Evolutionary conservation across 2,888 invertebrate genomes (phyloP).

Genomic region (Brachycybe producta): DNA sequence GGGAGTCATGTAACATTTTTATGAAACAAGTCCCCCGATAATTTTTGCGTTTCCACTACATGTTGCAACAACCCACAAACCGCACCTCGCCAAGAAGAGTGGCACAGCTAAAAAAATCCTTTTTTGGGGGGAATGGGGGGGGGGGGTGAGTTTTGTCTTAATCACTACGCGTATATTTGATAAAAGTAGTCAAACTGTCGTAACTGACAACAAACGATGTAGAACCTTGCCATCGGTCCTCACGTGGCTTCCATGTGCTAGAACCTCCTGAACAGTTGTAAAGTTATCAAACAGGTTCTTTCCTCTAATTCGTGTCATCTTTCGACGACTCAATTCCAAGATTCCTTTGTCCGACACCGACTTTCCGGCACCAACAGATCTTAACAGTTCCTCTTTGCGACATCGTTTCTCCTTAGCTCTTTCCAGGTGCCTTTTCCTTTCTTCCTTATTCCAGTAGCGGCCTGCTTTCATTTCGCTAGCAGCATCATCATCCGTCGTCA

Average conservation of each 20-base stretch:
- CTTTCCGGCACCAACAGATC: no score
- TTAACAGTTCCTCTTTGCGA: slow-evolving; percentile 14
- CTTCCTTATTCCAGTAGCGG: slow-evolving; percentile 62
- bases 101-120: no score
- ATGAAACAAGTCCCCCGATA: no score
- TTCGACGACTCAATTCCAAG: slow-evolving; percentile 12
- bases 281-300: slow-evolving; percentile 38
- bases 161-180: no score
- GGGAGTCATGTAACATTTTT: no score
- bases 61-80: no score
- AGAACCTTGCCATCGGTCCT: slow-evolving; percentile 27
- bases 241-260: slow-evolving; percentile 35
- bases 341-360: slow-evolving; percentile 2
- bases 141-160: no score
- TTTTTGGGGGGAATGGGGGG: no score
- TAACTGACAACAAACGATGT: slow-evolving; percentile 35
- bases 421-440: slow-evolving; percentile 58
- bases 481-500: slow-evolving; percentile 63
- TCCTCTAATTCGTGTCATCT: slow-evolving; percentile 27
- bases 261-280: slow-evolving; percentile 38
- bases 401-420: slow-evolving; percentile 50
- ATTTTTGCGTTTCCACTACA: no score
- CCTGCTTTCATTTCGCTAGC: slow-evolving; percentile 60
- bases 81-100: no score
- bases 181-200: slow-evolving; percentile 39